Base-by-base conservation (phyloP, 1,140 invertebrate species). In the Geopemphigus sp. region DNA sequence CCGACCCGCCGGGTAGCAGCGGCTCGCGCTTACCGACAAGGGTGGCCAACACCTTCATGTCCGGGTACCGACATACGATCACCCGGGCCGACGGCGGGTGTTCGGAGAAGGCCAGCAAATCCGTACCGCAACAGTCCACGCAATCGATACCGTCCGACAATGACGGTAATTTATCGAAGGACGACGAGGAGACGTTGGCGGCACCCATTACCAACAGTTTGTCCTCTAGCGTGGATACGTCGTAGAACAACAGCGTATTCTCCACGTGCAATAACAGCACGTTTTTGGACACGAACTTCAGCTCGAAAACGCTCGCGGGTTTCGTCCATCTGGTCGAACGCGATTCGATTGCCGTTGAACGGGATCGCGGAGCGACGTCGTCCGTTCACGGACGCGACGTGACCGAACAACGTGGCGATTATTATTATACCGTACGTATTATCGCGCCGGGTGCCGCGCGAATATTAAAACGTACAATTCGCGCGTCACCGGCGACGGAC, bases 261-360 rank as follows among this genome's bases (percentile, higher is more conserved):
- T 24, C 72, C 12, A 22, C 53, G n/a, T 6, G 19, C 15, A 57
- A n/a, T 22, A 74, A 12, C 19, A 74, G 14, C n/a, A 74, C 72
- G n/a, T 74, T 24, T 39, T 74, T 57, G 29, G 72, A 59, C 4
- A 74, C 54, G 12, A 74, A 74, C 29, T 39, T 74, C 26, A 74
- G 12, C 24, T 74, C 72, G 14, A 12, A 2, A 15, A 59, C 29
- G 3, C 2, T 74, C 5, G n/a, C 17, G 3, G 72, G 72, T 22
- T 74, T 74, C n/a, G 39, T 3, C 53, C 50, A 74, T 32, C 72
- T 74, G 53, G 32, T 39, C 32, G 8, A 8, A 39, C 32, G 8
- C 32, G 8, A 39, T 39, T 8, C 32, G 32, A 39, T 39, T 39
- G 8, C 8, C 32, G 32, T 39, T 8, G 8, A 39, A 39, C 3